Evolutionary conservation across 2,797 vertebrate genomes (phyloP).

Genomic region (Chelon auratus): DNA sequence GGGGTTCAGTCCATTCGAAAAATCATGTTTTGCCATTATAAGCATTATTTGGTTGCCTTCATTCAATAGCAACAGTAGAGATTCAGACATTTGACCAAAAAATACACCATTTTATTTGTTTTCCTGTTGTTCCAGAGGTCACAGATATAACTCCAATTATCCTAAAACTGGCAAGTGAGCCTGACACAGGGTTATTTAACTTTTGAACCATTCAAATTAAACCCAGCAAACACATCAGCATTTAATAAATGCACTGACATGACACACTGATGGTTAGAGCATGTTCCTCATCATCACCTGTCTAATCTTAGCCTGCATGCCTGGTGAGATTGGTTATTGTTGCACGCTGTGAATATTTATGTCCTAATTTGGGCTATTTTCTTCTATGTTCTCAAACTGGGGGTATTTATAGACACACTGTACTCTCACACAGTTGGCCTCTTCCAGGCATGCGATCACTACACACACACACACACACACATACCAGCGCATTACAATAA

Average conservation of each 20-base stretch:
- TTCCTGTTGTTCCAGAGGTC: neutral
- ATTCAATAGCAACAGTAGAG: too few relatives aligned
- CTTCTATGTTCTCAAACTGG: conserved; percentile 57
- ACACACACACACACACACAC: conserved; percentile 33
- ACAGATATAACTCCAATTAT: conserved; percentile 8
- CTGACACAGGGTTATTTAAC: neutral
- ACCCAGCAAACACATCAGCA: conserved; percentile 5
- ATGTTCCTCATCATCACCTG: conserved; percentile 44
- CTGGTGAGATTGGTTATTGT: conserved; percentile 54
- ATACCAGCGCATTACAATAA: conserved; percentile 54
- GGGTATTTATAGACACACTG: conserved; percentile 72
- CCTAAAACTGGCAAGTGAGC: neutral
- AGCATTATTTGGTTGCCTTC: too few relatives aligned
- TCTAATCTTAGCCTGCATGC: conserved; percentile 50
- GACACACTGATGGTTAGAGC: conserved; percentile 29
- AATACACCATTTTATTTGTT: too few relatives aligned
- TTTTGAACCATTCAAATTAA: neutral
- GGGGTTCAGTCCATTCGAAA: too few relatives aligned
- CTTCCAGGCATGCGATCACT: conserved; percentile 48
- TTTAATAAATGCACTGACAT: conserved; percentile 20
- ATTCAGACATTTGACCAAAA: too few relatives aligned
- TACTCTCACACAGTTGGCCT: conserved; percentile 51
- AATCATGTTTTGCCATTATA: too few relatives aligned
- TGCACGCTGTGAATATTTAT: conserved; percentile 61
- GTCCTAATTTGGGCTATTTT: conserved; percentile 70